Base-by-base conservation (phyloP, 2,113 vertebrate species). In the Zapus hudsonius region DNA sequence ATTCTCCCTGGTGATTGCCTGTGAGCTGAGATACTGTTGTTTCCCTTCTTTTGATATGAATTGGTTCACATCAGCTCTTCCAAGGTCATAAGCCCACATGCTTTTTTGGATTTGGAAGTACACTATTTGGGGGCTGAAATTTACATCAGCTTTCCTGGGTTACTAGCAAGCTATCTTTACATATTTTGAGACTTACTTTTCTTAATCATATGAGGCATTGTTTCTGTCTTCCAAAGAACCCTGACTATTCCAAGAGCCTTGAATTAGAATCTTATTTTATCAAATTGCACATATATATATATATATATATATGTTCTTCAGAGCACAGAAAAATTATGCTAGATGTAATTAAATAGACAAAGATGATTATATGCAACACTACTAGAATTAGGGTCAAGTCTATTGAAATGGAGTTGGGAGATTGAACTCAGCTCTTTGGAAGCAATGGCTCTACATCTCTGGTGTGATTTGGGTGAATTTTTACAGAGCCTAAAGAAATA, bases 191-290 rank as follows among this genome's bases (percentile, higher is more conserved):
- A 66, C 4, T 20, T 64, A 7, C 11, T 70, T 36, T 90, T 11
- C 33, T 2, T 61, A 67, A 40, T 82, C n/a, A 69, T 17, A 10
- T 20, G 25, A 59, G 19, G 7, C 20, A 74, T 73, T 66, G 44
- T 70, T 86, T 81, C 22, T 87, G 6, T 79, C 31, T 85, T 47
- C n/a, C 38, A 17, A 47, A 74, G 36, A 52, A 47, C 15, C 6
- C 52, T 55, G 33, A 55, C 2, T 73, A 69, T 47, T 15, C 40
- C 12, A 72, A 38, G 29, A 74, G 44, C 20, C 66, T 72, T 92
- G 74, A 92, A 69, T 80, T 83, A 44, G 72, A 73, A 70, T 40
- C 9, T 63, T 38, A 93, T 42, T 70, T 79, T 59, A 25, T 85
- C n/a, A 80, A 2, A 52, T 23, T 83, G 55, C 9, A 36, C 40